Base-by-base conservation (phyloP, 30 jellyfish, hydroid and myxozoan genomes). In the Chrysaora quinquecirrha region DNA sequence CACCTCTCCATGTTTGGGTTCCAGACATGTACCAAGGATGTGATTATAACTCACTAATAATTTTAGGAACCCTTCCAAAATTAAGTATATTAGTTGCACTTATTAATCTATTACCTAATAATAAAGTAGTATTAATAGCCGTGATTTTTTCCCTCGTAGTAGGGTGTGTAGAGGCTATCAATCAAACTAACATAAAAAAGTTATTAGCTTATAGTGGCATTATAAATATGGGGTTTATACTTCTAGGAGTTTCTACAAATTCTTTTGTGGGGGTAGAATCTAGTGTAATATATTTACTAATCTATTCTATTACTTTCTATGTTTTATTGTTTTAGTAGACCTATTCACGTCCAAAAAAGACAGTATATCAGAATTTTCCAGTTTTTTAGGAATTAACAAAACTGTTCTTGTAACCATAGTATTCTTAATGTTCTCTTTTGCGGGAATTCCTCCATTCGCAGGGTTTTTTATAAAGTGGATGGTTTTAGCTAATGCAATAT, bases 1-100 rank as follows among this genome's bases (percentile, higher is more conserved):
- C 69, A 30, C 94, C 94, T 49, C 71, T 83, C 28, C 94, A 83
- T 58, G 21, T 70, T 16, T 83, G 94, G 71, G 29, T 58, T 4
- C 85, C 94, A 28, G 94, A 83, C 71, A 70, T 83, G 1, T 83
- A 83, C 61, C 89, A 83, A 33, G 94, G 94, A 11, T 1, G 71
- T 21, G 80, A 89, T 32, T 12, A 34, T 14, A 25, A 22, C 20
- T 19, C 34, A 3, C 9, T 83, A 6, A 1, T 27, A 3, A 25
- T 72, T 18, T 27, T 83, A 27, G 58, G 80, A 1, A 33, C 58
- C 10, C 34, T 73, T 1, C 94, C 94, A 22, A 78, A 78, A 43
- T 28, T 78, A 28, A 48, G 89, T 34, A 30, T 64, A 2, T 30
- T 62, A 24, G 43, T 32, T 6, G 62, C 62, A 20, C 27, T 78